Base-by-base conservation (phyloP, 2,888 invertebrate species). In the Acholoe squamosa region DNA sequence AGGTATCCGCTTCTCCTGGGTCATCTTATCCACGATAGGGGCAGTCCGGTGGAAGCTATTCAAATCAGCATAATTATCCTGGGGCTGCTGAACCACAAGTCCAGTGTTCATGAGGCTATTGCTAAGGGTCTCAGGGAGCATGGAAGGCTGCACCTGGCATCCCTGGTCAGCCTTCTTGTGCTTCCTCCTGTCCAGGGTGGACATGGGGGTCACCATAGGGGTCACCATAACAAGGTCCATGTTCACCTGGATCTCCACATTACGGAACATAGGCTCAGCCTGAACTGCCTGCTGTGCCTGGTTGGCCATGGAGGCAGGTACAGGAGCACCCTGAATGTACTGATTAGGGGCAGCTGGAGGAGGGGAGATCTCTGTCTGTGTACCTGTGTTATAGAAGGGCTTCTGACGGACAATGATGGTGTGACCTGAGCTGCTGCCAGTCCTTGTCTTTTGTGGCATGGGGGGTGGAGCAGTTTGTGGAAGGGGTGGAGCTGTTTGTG, bases 351-450 rank as follows among this genome's bases (percentile, higher is more conserved):
- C 51, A 0, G 89, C 33, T 14, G 76, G 25, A 22, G 43, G n/a
- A 22, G 52, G 86, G 54, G 86, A 28, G 14, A 67, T 33, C 51
- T 95, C 94, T 0, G 94, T 95, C 92, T 95, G 95, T 10, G 95
- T 95, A 89, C 94, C 93, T 7, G 95, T 95, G 92, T 94, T 95
- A 93, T 94, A 94, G 92, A 94, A 94, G 67, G 94, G 93, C 89
- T 91, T 91, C 61, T 54, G 89, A 0, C 84, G 56, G 61, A 91
- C 91, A 1, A 91, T 61, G 67, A 71, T 67, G 33, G 67, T 71
- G 43, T 89, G 89, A 31, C 89, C 71, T n/a, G 89, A 86, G 25
- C 86, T 52, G 22, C 56, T 61, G 31, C 90, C 52, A 0, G 76
- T 22, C 89, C 76, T 43, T 34, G 12, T 28, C 22, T 61, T 76